Base-by-base conservation (phyloP, 2,888 invertebrate species). In the Steinernema hermaphroditum region DNA sequence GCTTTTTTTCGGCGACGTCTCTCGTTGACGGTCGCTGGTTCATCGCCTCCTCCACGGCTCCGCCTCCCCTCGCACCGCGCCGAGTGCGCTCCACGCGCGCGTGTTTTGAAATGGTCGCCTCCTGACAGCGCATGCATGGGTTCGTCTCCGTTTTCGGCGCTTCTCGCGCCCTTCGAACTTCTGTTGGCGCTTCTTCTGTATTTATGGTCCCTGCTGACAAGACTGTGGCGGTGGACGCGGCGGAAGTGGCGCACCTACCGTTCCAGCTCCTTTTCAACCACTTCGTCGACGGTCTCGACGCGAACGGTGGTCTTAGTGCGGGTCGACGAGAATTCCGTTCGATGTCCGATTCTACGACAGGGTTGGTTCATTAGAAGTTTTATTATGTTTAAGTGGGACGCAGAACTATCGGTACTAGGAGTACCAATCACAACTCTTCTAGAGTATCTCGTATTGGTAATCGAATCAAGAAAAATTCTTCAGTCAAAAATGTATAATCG, bases 81-180 rank as follows among this genome's bases (percentile, higher is more conserved):
- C 46, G 46, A 16, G 6, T n/a, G 54, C 54, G 54, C 54, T 54
- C 54, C 54, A 54, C 54, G 27, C 54, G 54, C 54, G 54, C 54
- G 54, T 54, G 54, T 54, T 54, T 54, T 54, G 54, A 54, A 54
- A 54, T 54, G 54, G 54, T 54, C 54, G 54, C 54, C 54, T 54
- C 54, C 54, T 54, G 54, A 54, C 24, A 54, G 27, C 54, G 27
- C 54, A n/a, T n/a, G n/a, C n/a, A 54, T 54, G 54, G 54, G 54
- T 54, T 54, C 54, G 2, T 24, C 54, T 22, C 54, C 54, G 6
- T 24, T 22, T 14, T 54, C 54, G 6, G 14, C 19, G 27, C 54
- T 54, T 8, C 27, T 54, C 27, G 27, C 54, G 6, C 54, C 54
- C 6, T 24, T 54, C 6, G 54, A 27, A 16, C 27, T 24, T 27